phyloP scores from a whole-genome alignment of 2,888 invertebrate genomes.

The Busseola fusca region DNA sequence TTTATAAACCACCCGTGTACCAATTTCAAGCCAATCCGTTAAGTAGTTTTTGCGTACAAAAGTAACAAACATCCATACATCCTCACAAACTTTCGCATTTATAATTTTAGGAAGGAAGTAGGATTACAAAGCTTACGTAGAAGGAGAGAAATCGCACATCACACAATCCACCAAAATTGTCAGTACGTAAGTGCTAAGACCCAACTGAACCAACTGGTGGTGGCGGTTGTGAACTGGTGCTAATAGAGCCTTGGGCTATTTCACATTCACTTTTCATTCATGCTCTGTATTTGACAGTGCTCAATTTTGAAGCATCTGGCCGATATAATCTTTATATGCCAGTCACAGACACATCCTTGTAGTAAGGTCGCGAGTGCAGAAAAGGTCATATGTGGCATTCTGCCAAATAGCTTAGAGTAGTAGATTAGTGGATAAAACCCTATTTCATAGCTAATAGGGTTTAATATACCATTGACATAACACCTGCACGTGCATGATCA shows the following conservation, averaged over 20 bases:
- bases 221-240: neutral
- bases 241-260: conserved; percentile 49
- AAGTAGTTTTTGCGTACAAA: no score
- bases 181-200: neutral
- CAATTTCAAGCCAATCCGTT: no score
- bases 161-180: neutral
- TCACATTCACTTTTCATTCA: conserved; percentile 46
- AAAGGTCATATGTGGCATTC: conserved; percentile 36
- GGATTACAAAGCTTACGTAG: neutral
- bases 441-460: conserved; percentile 25
- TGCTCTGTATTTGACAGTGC: conserved; percentile 39
- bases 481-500: conserved; percentile 24
- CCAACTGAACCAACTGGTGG: no score
- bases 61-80: no score
- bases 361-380: conserved; percentile 38
- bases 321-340: conserved; percentile 51
- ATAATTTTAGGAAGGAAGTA: no score
- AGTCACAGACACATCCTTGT: conserved; percentile 37
- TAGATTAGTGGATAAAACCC: no score
- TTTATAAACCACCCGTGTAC: no score
- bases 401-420: conserved; percentile 31
- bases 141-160: neutral
- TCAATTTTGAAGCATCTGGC: conserved; percentile 41
- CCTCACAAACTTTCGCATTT: no score
- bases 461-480: conserved; percentile 27